phyloP scores from a whole-genome alignment of 2,888 invertebrate genomes.

The Sarcophaga variegata region DNA sequence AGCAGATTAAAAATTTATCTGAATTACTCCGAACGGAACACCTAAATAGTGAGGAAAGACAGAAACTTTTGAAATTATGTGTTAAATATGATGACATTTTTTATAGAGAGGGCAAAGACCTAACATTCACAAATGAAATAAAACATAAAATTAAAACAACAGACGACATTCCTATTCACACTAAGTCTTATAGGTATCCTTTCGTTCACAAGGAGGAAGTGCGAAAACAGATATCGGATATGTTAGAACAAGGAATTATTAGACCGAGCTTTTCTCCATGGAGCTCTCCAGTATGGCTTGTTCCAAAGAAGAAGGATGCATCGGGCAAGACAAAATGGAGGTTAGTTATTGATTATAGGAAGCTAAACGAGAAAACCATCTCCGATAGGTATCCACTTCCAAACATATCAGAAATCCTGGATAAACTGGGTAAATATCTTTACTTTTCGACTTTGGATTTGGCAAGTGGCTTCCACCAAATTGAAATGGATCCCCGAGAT shows the following conservation, averaged over 20 bases:
- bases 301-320: too few species aligned
- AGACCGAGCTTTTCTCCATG: conserved; percentile 13
- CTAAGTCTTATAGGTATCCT: conserved; percentile 60
- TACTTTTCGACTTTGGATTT: conserved; percentile 24
- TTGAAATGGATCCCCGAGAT: neutral
- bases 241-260: conserved; percentile 32
- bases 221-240: conserved; percentile 35
- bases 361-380: conserved; percentile 14
- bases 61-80: conserved; percentile 18
- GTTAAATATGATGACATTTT: conserved; percentile 24
- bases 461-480: conserved; percentile 22
- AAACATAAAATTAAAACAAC: conserved; percentile 57
- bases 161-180: conserved; percentile 45
- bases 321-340: neutral
- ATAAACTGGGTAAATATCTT: conserved; percentile 4
- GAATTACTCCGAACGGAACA: conserved; percentile 20
- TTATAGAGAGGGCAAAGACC: neutral
- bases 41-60: conserved; percentile 31
- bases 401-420: conserved; percentile 8
- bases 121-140: conserved; percentile 41
- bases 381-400: neutral
- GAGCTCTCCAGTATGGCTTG: neutral
- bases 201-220: conserved; percentile 48
- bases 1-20: neutral
- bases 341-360: conserved; percentile 13